A percentile compares a stretch with the other conserved stretches of the same genome.
Conservation (phyloP, 2,113 vertebrate genomes). For the Genyomyrus donnyi region DNA sequence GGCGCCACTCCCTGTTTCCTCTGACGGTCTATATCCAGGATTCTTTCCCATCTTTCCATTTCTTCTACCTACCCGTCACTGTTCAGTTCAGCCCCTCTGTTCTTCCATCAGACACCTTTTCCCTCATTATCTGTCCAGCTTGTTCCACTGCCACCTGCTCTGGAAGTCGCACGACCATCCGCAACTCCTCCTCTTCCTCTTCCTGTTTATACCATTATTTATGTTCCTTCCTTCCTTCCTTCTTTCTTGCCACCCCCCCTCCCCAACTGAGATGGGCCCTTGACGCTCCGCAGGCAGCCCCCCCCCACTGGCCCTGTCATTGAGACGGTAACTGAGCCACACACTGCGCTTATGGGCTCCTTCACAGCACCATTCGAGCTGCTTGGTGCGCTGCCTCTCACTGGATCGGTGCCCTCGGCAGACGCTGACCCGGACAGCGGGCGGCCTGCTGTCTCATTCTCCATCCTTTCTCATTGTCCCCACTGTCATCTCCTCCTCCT, state of each 20-base stretch:
- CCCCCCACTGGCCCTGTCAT: not conserved
- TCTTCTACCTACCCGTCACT: not conserved
- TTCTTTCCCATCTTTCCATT: not conserved
- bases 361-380: not conserved
- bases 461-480: not conserved
- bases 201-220: not conserved
- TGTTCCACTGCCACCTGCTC: not conserved
- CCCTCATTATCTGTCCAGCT: not conserved
- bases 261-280: not conserved
- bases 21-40: not conserved
- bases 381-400: not conserved
- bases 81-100: not conserved
- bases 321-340: not conserved
- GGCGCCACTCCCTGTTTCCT: constrained; percentile 50
- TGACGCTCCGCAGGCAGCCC: not conserved
- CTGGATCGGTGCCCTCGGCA: not conserved
- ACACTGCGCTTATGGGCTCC: not conserved
- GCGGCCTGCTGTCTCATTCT: not conserved
- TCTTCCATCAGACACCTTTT: not conserved
- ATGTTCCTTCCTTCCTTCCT: not conserved
- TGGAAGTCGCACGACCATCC: not conserved
- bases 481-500: not conserved
- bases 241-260: not conserved
- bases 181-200: not conserved
- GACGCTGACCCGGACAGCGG: not conserved